These are phyloP conservation scores for Pseudomugil tenellus DNA, from an alignment of 2,797 vertebrate genomes.

Conservation along the genomic window DNA sequence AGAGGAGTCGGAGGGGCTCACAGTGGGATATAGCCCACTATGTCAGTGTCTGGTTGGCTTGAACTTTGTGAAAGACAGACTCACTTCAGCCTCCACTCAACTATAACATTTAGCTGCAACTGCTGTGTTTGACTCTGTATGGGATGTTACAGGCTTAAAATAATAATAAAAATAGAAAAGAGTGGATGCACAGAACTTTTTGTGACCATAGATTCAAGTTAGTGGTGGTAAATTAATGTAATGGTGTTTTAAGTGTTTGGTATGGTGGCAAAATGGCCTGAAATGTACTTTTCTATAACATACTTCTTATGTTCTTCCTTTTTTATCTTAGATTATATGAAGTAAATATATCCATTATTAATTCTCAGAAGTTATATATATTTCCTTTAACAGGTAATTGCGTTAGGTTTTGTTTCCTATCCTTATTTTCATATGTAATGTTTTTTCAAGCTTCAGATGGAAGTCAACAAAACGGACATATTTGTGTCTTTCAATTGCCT, in stretches of 20 bases:
- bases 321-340: no score
- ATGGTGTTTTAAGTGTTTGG: not conserved
- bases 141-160: not conserved
- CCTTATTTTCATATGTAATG: not conserved
- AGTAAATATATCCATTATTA: not conserved
- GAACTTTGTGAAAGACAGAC: slow-evolving; percentile 47
- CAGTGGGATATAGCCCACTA: slow-evolving; percentile 45
- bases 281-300: not conserved
- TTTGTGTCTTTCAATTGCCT: not conserved
- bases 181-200: not conserved
- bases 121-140: not conserved
- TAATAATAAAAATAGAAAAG: not conserved
- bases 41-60: slow-evolving; percentile 43
- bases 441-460: not conserved
- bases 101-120: slow-evolving; percentile 50
- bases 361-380: no score
- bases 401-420: not conserved
- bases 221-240: not conserved
- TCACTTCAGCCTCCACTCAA: slow-evolving; percentile 35
- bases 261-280: not conserved
- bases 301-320: not conserved
- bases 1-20: slow-evolving; percentile 22
- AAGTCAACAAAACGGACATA: not conserved
- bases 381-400: no score
- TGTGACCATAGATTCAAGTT: not conserved